These are phyloP conservation scores for Bombus picipes DNA, from an alignment of 1,140 invertebrate genomes.

Conservation along the genomic window DNA sequence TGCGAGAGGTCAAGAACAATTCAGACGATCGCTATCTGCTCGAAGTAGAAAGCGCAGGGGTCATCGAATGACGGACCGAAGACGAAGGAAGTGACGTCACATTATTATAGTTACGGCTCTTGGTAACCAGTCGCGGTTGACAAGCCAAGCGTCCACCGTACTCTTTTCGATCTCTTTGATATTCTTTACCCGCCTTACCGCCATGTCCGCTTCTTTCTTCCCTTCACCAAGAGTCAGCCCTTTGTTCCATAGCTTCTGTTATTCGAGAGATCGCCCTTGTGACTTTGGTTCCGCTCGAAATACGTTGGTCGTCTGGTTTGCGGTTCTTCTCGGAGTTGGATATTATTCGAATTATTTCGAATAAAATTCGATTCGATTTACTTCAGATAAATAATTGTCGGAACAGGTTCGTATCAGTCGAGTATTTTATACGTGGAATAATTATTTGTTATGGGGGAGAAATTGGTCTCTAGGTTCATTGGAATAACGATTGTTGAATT, in stretches of 20 bases:
- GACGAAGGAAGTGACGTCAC: conserved; percentile 78
- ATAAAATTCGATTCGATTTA: background rate
- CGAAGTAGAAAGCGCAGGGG: background rate
- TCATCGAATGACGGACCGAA: conserved; percentile 51
- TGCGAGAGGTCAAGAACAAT: conserved; percentile 32
- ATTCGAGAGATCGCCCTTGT: conserved; percentile 17
- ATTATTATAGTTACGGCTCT: conserved; percentile 74
- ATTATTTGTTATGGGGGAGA: background rate
- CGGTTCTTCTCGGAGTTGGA: background rate
- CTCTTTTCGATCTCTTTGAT: conserved; percentile 66
- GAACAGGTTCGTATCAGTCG: background rate
- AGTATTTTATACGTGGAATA: background rate
- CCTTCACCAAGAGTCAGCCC: conserved; percentile 4
- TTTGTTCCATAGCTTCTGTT: conserved; percentile 22
- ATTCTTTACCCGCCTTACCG: conserved; percentile 60
- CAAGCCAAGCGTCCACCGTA: conserved; percentile 77
- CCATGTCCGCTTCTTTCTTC: conserved; percentile 58
- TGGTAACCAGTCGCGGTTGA: conserved; percentile 77
- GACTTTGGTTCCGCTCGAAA: conserved; percentile 7
- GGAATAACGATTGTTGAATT: no score
- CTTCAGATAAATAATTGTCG: background rate
- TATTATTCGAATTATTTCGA: no score
- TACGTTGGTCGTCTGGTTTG: background rate
- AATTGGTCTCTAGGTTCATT: background rate
- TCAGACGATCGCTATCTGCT: conserved; percentile 33